Evolutionary conservation across 1,140 invertebrate genomes (phyloP).

Genomic region (Nomia melanderi): DNA sequence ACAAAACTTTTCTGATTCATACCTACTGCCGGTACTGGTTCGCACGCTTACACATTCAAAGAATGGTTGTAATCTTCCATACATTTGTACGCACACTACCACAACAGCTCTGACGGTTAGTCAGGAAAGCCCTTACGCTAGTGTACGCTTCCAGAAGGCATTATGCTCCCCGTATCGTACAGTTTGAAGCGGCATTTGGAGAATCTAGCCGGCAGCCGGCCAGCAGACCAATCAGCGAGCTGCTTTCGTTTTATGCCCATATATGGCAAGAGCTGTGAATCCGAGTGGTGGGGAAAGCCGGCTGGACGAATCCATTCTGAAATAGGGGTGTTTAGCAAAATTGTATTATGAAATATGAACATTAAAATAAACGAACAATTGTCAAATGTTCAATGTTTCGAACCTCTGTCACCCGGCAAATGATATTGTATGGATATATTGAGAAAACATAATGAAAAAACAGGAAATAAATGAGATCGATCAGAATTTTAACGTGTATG

Average conservation of each 20-base stretch:
- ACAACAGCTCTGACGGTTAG: constrained; percentile 70
- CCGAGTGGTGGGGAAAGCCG: constrained; percentile 69
- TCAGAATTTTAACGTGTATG: constrained; percentile 17
- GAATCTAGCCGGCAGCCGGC: constrained; percentile 79
- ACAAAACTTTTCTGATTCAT: constrained; percentile 53
- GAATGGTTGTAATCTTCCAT: constrained; percentile 39
- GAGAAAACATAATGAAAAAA: constrained; percentile 1
- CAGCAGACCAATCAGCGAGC: constrained; percentile 83
- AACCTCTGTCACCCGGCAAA: not conserved
- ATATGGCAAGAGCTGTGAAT: constrained; percentile 87
- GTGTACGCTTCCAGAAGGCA: constrained; percentile 66
- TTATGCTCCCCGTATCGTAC: constrained; percentile 75
- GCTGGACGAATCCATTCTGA: constrained; percentile 78
- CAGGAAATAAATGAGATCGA: not conserved
- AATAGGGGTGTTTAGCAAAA: constrained; percentile 45
- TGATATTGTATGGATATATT: too few species aligned
- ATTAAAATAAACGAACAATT: constrained; percentile 22
- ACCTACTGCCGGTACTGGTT: constrained; percentile 52
- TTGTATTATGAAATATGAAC: not conserved
- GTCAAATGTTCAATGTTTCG: not conserved
- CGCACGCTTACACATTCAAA: constrained; percentile 19
- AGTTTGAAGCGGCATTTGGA: constrained; percentile 81
- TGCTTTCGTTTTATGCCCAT: constrained; percentile 87
- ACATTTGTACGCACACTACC: constrained; percentile 32
- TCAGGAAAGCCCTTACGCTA: constrained; percentile 71